Evolutionary conservation across 2,888 invertebrate genomes (phyloP), one percentile per base, ranked within the genome.

Genomic region (Syrista parreyssii): DNA sequence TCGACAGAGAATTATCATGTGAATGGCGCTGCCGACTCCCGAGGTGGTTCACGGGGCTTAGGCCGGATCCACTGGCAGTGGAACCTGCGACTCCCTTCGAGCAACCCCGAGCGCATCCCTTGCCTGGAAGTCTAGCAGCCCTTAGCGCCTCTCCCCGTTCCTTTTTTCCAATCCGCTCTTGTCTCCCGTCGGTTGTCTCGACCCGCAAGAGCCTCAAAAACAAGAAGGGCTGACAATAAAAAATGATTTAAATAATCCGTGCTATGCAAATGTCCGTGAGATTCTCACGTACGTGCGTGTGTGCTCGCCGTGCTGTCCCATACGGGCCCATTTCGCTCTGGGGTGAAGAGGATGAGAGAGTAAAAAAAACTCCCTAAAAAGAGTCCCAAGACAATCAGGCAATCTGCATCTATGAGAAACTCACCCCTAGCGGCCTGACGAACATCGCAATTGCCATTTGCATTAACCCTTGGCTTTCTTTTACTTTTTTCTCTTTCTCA

Each of bases 211-310:
- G 85, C 85, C 84, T 84, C 85, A 87, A 85, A 88, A 88, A 88
- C 86, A 79, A 76, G 87, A 88, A 86, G 85, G 85, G 83, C 82
- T 79, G 85, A 88, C 86, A 88, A 88, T 88, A 88, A 88, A 88
- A 87, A 88, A 88, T 88, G 86, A 91, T 91, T 91, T 91, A 89
- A 91, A 91, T 91, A 91, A 91, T 91, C 90, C 89, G 86, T 86
- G 88, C 84, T 85, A 89, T 88, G 89, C 89, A 89, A 89, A 90
- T 90, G 86, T 83, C 80, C 83, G 83, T 82, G 82, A 88, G 87
- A 90, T 89, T 90, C 91, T 91, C 90, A 90, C 90, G 89, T 84
- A 15, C 40, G 40, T 15, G 40, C 75, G 81, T 78, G 76, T 79
- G 79, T 78, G 80, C 71, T 15, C 40, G 40, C 40, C 15, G 15